Evolutionary conservation across 2,888 invertebrate genomes (phyloP).

Genomic region (Arge pagana): DNA sequence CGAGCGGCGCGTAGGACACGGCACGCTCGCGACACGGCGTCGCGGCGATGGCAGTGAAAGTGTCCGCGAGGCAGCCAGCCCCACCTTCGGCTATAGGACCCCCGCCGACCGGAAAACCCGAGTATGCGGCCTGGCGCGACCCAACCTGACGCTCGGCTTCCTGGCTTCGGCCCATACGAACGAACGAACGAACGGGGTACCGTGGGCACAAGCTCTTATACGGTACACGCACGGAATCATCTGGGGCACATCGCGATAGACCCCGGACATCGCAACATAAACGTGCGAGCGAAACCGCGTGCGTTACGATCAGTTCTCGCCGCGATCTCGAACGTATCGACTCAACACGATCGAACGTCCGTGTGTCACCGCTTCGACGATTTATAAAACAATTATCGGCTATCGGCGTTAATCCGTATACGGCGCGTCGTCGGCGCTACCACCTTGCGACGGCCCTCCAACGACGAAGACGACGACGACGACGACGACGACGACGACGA

Average conservation of each 20-base stretch:
- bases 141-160: slow-evolving; percentile 39
- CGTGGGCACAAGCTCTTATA: slow-evolving; percentile 32
- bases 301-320: slow-evolving; percentile 18
- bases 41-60: slow-evolving; percentile 45
- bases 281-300: slow-evolving; percentile 19
- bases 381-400: too few species aligned
- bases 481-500: too few species aligned
- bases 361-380: too few species aligned
- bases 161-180: slow-evolving; percentile 28
- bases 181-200: slow-evolving; percentile 29
- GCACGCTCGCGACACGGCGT: too few species aligned
- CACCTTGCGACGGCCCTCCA: too few species aligned
- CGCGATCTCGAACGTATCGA: slow-evolving; percentile 5
- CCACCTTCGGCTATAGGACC: slow-evolving; percentile 33
- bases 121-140: slow-evolving; percentile 8
- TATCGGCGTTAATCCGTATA: too few species aligned
- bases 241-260: slow-evolving; percentile 38
- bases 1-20: slow-evolving; percentile 7
- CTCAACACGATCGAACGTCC: too few species aligned
- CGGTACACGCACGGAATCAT: slow-evolving; percentile 34
- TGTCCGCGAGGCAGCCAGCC: slow-evolving; percentile 35
- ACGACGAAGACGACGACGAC: too few species aligned
- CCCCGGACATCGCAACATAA: slow-evolving; percentile 36
- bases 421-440: too few species aligned
- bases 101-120: slow-evolving; percentile 5